Base-by-base conservation (phyloP, 1,140 invertebrate genomes). In the Rhagoletis zephyria region DNA sequence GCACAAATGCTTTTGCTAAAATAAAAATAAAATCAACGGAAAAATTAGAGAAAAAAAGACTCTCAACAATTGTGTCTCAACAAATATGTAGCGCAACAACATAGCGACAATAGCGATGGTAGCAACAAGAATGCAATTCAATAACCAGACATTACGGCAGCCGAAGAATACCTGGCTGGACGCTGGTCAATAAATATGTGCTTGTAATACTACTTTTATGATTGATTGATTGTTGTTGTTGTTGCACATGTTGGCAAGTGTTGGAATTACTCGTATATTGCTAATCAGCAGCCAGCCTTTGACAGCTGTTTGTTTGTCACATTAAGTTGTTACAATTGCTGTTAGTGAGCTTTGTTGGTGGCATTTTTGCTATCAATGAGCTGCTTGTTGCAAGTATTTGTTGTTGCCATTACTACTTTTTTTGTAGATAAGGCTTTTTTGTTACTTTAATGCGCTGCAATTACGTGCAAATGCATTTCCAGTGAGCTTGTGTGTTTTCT, bases 301-400 rank as follows among this genome's bases (percentile, higher is more conserved):
- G 74, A 81, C 74, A 56, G 19, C 2, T 51, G 45, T 81, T n/a
- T n/a, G n/a, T n/a, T 81, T 81, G 74, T 81, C 74, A 81, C 48
- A 81, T 81, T 81, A 56, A 81, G 74, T 81, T 59, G 74, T 81
- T 81, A 81, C 48, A 56, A 81, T 81, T 81, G 74, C 45, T 81
- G 74, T 81, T 81, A 30, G 48, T 48, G 48, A 4, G 10, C 74
- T 56, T 45, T 56, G 74, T 81, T 81, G 74, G 48, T 81, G 74
- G 74, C 74, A 81, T 81, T 56, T 59, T n/a, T 56, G 74, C 19
- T 81, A 81, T n/a, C 48, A 56, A 51, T 56, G 19, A n/a, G 5
- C 42, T 30, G 74, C n/a, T 81, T 56, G 16, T 19, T n/a, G n/a
- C n/a, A n/a, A n/a, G n/a, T n/a, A 45, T 51, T 81, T 56, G 9